Conservation (phyloP, 2,888 invertebrate genomes). For the Gonocerus acuteangulatus region DNA sequence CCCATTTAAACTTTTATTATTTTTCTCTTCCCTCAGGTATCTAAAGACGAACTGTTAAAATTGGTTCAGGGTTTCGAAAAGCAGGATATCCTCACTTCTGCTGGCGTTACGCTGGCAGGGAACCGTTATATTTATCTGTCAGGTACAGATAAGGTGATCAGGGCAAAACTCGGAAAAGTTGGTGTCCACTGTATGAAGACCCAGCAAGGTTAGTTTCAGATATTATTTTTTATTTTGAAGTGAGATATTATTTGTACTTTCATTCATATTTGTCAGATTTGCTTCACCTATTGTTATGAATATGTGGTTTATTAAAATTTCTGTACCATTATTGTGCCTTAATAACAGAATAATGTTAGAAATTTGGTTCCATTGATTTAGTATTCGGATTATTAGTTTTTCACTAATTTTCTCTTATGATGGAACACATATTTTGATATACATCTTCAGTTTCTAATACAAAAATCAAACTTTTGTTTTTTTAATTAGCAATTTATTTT, state of each 20-base stretch:
- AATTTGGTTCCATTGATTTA: too few relatives aligned
- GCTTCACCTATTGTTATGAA: too few relatives aligned
- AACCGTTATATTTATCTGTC: conserved; percentile 91
- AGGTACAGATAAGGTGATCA: conserved; percentile 85
- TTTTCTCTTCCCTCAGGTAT: conserved; percentile 54
- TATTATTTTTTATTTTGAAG: background rate
- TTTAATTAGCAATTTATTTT: too few relatives aligned
- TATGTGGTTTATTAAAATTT: too few relatives aligned
- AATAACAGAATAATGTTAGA: too few relatives aligned
- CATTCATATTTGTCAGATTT: background rate
- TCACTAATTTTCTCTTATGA: too few relatives aligned
- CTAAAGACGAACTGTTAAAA: conserved; percentile 85
- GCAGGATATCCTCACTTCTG: conserved; percentile 79
- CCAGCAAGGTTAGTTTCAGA: conserved; percentile 66
- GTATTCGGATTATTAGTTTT: too few relatives aligned
- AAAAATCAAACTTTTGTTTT: too few relatives aligned
- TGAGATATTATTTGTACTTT: background rate
- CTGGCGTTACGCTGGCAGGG: conserved; percentile 85
- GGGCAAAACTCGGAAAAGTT: conserved; percentile 87
- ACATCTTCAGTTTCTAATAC: too few relatives aligned
- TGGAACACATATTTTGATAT: too few relatives aligned
- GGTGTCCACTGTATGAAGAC: conserved; percentile 96
- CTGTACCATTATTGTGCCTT: too few relatives aligned
- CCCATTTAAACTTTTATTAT: background rate
- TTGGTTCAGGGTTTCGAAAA: conserved; percentile 84